Base-by-base conservation (phyloP, 2,797 vertebrate species). In the Sebastes hopkinsi region DNA sequence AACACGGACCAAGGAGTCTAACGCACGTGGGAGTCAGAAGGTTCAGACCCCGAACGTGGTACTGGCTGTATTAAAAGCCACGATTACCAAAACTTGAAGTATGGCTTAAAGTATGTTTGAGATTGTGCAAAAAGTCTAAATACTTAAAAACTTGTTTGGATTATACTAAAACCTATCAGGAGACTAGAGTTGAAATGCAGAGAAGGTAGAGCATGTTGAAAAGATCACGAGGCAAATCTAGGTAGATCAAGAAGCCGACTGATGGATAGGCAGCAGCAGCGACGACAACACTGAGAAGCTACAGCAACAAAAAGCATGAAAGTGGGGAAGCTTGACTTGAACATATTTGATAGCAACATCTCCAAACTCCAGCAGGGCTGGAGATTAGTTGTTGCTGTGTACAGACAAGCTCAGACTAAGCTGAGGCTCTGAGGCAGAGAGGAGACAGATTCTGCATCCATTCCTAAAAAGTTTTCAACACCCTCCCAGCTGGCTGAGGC, bases 391-490 rank as follows among this genome's bases (percentile, higher is more conserved):
- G 69, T 50, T 64, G 55, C 30, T 60, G 52, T 62, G 67, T 54
- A 38, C 64, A 42, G 66, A 67, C 67, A 23, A 56, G 69, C 68
- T 64, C 46, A 59, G 52, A 27, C 18, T 59, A 60, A 77, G 73
- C 56, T 14, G 38, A 38, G 52, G 54, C 70, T 27, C 52, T 23
- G 64, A 67, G 68, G 67, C 34, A 61, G 32, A 77, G 67, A 50
- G 2, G 67, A 18, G 58, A 80, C 79, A 71, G 55, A 67, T 68
- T 83, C 66, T 64, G 60, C 74, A 73, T 62, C 29, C 71, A 60
- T 62, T 70, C 34, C 73, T 65, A 58, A 84, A 86, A 67, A 75
- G 58, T 34, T 80, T 30, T 22, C 54, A 52, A 23, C 75, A 79
- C 25, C 38, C 30, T 79, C 42, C 68, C 74, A 67, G 71, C 77